These are phyloP conservation scores for Helicoverpa assulta DNA, from an alignment of 2,888 invertebrate species.

Conservation along the genomic window DNA sequence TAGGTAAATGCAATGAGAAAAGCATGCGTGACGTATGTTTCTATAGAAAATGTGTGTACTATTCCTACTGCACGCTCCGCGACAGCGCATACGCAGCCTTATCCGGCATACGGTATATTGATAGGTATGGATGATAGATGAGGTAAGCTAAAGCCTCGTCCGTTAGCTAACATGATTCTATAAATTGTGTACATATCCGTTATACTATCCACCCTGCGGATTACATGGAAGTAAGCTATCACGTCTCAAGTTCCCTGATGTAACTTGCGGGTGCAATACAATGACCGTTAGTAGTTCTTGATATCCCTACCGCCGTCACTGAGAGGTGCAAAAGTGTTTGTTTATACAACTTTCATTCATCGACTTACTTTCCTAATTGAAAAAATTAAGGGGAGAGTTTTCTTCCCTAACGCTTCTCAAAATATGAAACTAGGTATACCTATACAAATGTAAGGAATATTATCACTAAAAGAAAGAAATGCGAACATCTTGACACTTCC, in stretches of 20 bases:
- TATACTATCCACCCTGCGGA: conserved; percentile 50
- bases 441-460: conserved; percentile 9
- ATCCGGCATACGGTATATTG: conserved; percentile 53
- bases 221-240: conserved; percentile 40
- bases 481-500: conserved; percentile 20
- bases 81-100: conserved; percentile 32
- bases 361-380: too few relatives aligned
- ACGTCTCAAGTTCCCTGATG: conserved; percentile 33
- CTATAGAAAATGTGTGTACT: conserved; percentile 12
- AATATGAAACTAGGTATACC: background rate
- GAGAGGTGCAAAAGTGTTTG: too few relatives aligned
- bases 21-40: background rate
- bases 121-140: conserved; percentile 60
- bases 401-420: too few relatives aligned
- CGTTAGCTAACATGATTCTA: conserved; percentile 60
- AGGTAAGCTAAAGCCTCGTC: conserved; percentile 53
- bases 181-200: conserved; percentile 55
- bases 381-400: too few relatives aligned
- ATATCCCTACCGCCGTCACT: background rate
- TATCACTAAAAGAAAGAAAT: conserved; percentile 4
- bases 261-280: conserved; percentile 10
- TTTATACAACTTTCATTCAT: too few relatives aligned
- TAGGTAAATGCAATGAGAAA: background rate
- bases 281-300: conserved; percentile 4
- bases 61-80: conserved; percentile 43